Conservation (phyloP, 2,888 invertebrate genomes). For the Heliconius sara region DNA sequence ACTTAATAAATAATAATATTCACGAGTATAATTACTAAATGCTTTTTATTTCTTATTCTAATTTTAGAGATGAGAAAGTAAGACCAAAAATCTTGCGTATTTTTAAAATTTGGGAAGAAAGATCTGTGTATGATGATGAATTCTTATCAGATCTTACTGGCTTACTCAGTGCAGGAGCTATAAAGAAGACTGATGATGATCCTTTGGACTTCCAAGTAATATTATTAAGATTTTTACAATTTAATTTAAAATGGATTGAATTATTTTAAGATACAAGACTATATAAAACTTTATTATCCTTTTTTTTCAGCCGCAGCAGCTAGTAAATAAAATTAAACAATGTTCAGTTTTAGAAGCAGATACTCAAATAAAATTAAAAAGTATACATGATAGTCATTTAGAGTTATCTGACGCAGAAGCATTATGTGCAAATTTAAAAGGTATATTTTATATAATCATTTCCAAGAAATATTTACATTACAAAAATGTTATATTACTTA, state of each 20-base stretch:
- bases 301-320: conserved; percentile 85
- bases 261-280: neutral
- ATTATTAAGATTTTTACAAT: neutral
- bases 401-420: conserved; percentile 90
- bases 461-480: neutral
- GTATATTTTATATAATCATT: conserved; percentile 64
- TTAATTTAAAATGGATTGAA: neutral
- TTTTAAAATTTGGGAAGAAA: conserved; percentile 98
- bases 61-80: conserved; percentile 92
- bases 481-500: no score
- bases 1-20: neutral
- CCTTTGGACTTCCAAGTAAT: conserved; percentile 90
- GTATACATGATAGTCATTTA: conserved; percentile 87
- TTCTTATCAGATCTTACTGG: conserved; percentile 94
- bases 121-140: conserved; percentile 94
- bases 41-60: conserved; percentile 39
- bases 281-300: neutral
- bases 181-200: conserved; percentile 87
- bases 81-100: conserved; percentile 93
- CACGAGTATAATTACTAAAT: neutral
- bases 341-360: conserved; percentile 89
- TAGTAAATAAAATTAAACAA: conserved; percentile 90
- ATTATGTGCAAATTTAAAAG: conserved; percentile 91
- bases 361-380: conserved; percentile 88
- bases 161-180: conserved; percentile 90